phyloP scores from a whole-genome alignment of 1,140 invertebrate species.

The Varroa destructor region DNA sequence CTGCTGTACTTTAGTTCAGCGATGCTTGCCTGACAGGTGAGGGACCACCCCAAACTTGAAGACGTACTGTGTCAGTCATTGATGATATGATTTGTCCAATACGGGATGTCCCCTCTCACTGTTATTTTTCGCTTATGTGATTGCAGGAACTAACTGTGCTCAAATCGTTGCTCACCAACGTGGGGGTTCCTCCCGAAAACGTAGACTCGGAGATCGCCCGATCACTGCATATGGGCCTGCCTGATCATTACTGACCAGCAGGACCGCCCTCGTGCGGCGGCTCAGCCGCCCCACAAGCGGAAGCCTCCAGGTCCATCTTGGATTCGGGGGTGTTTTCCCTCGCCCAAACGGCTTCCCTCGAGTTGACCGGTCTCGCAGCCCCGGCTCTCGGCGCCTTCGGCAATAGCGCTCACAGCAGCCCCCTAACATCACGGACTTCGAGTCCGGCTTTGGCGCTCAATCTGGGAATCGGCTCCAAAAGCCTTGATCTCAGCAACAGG shows the following conservation, averaged over 20 bases:
- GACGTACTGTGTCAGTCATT: neutral
- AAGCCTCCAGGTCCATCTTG: no score
- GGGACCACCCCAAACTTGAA: no score
- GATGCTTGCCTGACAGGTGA: no score
- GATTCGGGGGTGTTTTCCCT: no score
- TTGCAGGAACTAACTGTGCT: constrained; percentile 65
- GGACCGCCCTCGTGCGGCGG: constrained; percentile 2
- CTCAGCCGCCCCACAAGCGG: no score
- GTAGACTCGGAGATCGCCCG: constrained; percentile 35
- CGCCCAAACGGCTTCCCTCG: no score
- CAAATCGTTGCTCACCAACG: constrained; percentile 51
- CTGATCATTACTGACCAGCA: constrained; percentile 26
- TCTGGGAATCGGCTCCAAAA: neutral
- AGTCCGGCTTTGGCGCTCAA: no score
- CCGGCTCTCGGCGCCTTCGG: no score
- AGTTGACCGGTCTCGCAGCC: no score
- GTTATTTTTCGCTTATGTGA: neutral
- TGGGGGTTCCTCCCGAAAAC: constrained; percentile 35
- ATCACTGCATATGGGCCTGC: constrained; percentile 33
- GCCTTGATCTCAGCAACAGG: constrained; percentile 27
- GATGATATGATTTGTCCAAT: neutral
- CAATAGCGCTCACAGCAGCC: no score
- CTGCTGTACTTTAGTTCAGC: neutral
- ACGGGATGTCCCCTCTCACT: neutral
- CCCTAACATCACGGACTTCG: no score